Percentiles rank a stretch among this genome's conserved stretches.
phyloP scores from a whole-genome alignment of 2,888 invertebrate genomes.

The Lamproptera curius region DNA sequence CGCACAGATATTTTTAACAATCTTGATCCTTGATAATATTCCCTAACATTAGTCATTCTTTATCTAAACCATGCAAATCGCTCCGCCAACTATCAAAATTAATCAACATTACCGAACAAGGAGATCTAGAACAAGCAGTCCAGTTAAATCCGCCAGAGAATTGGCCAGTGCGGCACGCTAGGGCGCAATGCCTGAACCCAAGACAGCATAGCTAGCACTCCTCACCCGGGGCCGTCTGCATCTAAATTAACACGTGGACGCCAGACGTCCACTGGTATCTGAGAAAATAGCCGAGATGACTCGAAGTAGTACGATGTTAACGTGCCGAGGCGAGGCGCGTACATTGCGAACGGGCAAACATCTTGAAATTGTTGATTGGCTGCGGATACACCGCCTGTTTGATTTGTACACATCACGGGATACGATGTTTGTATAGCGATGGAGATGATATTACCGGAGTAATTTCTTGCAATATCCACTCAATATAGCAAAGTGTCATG shows the following conservation, averaged over 20 bases:
- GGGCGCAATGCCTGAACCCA: too few species aligned
- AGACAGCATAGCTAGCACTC: not conserved
- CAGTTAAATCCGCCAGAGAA: too few species aligned
- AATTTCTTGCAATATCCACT: too few species aligned
- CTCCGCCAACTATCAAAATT: too few species aligned
- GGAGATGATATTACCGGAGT: conserved; percentile 42
- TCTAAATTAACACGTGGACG: conserved; percentile 17
- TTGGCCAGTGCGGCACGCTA: too few species aligned
- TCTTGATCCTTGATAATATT: too few species aligned
- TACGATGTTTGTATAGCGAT: conserved; percentile 31
- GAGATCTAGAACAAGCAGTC: too few species aligned
- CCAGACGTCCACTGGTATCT: conserved; percentile 17
- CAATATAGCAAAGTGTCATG: too few species aligned
- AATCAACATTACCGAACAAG: too few species aligned
- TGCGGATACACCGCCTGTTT: conserved; percentile 61
- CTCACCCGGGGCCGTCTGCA: not conserved
- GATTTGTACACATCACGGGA: conserved; percentile 64
- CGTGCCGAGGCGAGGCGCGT: conserved; percentile 29
- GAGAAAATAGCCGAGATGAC: conserved; percentile 33
- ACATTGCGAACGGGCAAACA: conserved; percentile 51
- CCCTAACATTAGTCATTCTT: too few species aligned
- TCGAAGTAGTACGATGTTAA: conserved; percentile 26
- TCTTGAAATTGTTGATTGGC: conserved; percentile 72
- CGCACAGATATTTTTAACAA: too few species aligned
- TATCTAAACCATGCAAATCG: too few species aligned